A percentile compares a stretch with the other conserved stretches of the same genome.
These are phyloP conservation scores for Drosophila melanogaster DNA, from an alignment of 1,140 invertebrate genomes.

Conservation along the genomic window DNA sequence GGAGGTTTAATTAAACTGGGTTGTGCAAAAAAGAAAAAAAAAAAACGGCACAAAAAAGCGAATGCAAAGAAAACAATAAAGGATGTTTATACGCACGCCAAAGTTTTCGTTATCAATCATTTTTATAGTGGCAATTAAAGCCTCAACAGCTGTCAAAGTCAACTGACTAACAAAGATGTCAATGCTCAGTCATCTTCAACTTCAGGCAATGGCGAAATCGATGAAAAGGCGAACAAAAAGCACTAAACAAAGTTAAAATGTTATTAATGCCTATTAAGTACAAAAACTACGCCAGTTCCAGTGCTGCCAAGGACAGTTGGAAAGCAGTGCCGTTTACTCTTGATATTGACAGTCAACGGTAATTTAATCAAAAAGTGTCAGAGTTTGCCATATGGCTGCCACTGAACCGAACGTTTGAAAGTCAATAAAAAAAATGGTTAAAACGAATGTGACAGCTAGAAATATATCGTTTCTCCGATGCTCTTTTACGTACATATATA, in stretches of 20 bases:
- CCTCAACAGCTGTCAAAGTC: conserved; percentile 38
- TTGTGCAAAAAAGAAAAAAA: conserved; percentile 24
- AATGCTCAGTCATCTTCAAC: conserved; percentile 12
- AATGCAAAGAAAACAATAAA: conserved; percentile 14
- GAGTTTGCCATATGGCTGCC: conserved; percentile 52
- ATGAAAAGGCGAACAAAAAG: conserved; percentile 4
- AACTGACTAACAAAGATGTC: conserved; percentile 49
- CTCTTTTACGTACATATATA: neutral
- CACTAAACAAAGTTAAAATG: conserved; percentile 27
- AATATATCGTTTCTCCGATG: neutral
- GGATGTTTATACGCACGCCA: conserved; percentile 28
- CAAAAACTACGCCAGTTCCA: conserved; percentile 23
- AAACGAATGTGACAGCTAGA: conserved; percentile 10
- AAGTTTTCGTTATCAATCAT: conserved; percentile 52
- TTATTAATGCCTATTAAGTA: conserved; percentile 19
- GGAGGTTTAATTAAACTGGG: conserved; percentile 53
- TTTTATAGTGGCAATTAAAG: conserved; percentile 52
- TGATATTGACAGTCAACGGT: conserved; percentile 57
- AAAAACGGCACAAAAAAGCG: neutral
- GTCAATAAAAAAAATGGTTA: conserved; percentile 24
- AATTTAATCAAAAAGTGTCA: conserved; percentile 64
- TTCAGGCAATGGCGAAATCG: neutral
- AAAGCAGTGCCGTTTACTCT: conserved; percentile 22
- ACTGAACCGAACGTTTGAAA: conserved; percentile 31
- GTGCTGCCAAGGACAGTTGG: neutral